Conservation (phyloP, 2,113 vertebrate species). For the Rhombomys opimus region DNA sequence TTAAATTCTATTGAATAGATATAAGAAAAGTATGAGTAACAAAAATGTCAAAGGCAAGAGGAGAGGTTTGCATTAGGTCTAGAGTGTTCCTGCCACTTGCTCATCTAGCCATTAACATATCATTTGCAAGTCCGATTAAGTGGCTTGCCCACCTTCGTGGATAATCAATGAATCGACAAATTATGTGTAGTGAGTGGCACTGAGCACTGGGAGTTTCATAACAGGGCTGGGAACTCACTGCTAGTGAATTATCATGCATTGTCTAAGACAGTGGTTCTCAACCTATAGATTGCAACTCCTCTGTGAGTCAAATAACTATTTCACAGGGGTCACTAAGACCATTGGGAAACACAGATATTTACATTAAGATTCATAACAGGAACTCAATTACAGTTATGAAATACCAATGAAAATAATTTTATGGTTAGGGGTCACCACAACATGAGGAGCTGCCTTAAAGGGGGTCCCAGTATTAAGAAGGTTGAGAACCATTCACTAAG, state of each 20-base stretch:
- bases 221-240: neutral
- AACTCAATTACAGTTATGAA: neutral
- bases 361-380: neutral
- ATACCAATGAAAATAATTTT: neutral
- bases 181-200: neutral
- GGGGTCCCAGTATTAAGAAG: neutral
- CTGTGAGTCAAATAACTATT: neutral
- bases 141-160: neutral
- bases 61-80: neutral
- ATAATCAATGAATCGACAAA: neutral
- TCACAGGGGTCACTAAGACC: neutral
- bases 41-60: neutral
- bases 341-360: neutral
- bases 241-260: neutral
- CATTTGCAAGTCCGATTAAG: neutral
- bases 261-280: neutral
- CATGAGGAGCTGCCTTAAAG: neutral
- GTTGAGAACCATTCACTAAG: neutral
- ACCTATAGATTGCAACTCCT: neutral
- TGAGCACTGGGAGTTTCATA: neutral
- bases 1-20: neutral
- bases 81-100: neutral
- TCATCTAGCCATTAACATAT: neutral
- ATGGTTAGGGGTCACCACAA: neutral
- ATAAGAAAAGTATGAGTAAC: neutral